Conservation (phyloP, 2,113 vertebrate species). For the Leptocoma aspasia region DNA sequence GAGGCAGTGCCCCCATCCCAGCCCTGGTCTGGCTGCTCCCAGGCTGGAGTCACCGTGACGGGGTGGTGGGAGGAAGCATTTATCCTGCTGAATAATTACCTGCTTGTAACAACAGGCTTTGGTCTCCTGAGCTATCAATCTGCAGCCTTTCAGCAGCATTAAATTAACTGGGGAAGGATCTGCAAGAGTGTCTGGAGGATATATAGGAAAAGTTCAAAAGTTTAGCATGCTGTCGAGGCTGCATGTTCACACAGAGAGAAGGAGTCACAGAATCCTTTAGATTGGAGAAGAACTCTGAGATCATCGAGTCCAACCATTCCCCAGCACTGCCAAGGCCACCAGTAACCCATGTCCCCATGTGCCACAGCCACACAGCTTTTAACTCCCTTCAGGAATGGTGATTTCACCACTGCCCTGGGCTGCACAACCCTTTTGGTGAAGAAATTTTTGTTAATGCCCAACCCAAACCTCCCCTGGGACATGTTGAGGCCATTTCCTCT, state of each 20-base stretch:
- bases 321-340: neutral
- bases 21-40: neutral
- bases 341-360: neutral
- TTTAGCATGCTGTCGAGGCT: neutral
- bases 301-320: neutral
- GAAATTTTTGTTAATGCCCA: neutral
- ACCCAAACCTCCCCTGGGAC: neutral
- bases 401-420: neutral
- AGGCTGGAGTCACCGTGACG: rapidly evolving
- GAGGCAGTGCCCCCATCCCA: neutral
- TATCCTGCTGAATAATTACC: neutral
- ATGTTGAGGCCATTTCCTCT: neutral
- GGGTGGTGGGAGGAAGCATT: neutral
- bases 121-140: neutral
- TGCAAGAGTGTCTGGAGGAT: neutral
- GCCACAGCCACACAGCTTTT: neutral
- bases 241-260: rapidly evolving
- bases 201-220: slow-evolving; percentile 42
- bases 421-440: neutral
- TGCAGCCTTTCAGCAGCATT: slow-evolving; percentile 1
- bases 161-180: slow-evolving; percentile 18
- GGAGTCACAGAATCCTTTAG: neutral
- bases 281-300: neutral
- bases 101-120: neutral
- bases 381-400: neutral